These are phyloP conservation scores for Gallinago stenura DNA, from an alignment of 2,797 vertebrate genomes.

Conservation along the genomic window DNA sequence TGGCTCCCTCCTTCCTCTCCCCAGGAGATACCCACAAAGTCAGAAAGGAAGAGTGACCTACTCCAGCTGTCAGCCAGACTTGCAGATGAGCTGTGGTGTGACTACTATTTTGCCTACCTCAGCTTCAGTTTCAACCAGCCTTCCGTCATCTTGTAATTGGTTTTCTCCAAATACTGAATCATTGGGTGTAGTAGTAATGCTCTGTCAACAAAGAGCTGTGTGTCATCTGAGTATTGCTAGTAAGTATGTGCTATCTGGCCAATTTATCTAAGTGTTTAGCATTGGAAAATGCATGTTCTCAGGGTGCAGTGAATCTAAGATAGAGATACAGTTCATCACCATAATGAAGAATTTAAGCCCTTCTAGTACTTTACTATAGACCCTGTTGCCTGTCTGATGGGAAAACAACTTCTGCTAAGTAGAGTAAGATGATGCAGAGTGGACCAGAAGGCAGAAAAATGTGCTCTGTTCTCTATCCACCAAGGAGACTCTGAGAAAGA, in stretches of 20 bases:
- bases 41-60: background rate
- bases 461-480: background rate
- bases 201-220: background rate
- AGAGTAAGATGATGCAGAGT: background rate
- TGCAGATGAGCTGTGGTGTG: background rate
- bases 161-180: background rate
- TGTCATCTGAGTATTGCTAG: background rate
- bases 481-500: background rate
- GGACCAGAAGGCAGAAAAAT: background rate
- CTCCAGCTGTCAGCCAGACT: background rate
- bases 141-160: background rate
- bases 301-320: background rate
- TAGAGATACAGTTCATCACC: background rate
- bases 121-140: background rate
- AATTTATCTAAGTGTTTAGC: background rate
- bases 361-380: background rate
- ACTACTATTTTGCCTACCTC: background rate
- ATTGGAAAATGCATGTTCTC: background rate
- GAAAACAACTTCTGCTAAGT: background rate
- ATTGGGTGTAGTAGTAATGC: background rate
- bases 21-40: background rate
- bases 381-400: background rate
- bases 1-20: background rate
- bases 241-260: background rate
- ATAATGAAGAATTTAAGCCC: background rate